phyloP scores from a whole-genome alignment of 2,797 vertebrate species.

The Acipenser ruthenus region DNA sequence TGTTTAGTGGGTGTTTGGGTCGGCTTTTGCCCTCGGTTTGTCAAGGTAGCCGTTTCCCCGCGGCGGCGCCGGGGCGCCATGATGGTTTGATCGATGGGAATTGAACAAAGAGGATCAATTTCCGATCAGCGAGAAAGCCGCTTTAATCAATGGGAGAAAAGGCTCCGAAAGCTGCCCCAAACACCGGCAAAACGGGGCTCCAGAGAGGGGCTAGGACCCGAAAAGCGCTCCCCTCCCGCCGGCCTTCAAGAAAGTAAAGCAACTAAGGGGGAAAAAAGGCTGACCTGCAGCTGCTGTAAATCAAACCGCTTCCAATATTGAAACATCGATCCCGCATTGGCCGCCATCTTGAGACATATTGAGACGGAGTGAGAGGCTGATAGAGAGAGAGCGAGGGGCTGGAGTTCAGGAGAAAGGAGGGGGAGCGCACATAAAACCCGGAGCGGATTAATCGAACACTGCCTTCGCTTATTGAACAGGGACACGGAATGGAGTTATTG shows the following conservation, averaged over 20 bases:
- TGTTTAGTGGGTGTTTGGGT: background rate
- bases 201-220: slow-evolving; percentile 35
- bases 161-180: slow-evolving; percentile 50
- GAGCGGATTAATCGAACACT: slow-evolving; percentile 39
- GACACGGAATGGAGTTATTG: slow-evolving; percentile 21
- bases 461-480: slow-evolving; percentile 30
- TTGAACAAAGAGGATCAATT: slow-evolving; percentile 97
- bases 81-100: slow-evolving; percentile 84
- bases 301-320: slow-evolving; percentile 99
- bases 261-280: slow-evolving; percentile 46
- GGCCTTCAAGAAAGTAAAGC: slow-evolving; percentile 30
- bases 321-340: slow-evolving; percentile 97
- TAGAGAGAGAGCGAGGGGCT: slow-evolving; percentile 76
- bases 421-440: slow-evolving; percentile 42
- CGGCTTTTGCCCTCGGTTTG: slow-evolving; percentile 19
- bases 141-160: slow-evolving; percentile 74
- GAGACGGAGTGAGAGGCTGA: slow-evolving; percentile 90
- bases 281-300: slow-evolving; percentile 97
- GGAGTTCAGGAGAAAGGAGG: slow-evolving; percentile 77
- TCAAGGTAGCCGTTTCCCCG: slow-evolving; percentile 48
- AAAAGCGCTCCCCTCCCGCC: slow-evolving; percentile 26
- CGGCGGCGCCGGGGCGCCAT: slow-evolving; percentile 62
- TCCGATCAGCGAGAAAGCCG: slow-evolving; percentile 74
- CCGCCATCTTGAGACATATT: slow-evolving; percentile 99
- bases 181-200: slow-evolving; percentile 37